A percentile compares a stretch with the other conserved stretches of the same genome.
These are phyloP conservation scores for Pseudorasbora parva DNA, from an alignment of 2,113 vertebrate species.

Conservation along the genomic window DNA sequence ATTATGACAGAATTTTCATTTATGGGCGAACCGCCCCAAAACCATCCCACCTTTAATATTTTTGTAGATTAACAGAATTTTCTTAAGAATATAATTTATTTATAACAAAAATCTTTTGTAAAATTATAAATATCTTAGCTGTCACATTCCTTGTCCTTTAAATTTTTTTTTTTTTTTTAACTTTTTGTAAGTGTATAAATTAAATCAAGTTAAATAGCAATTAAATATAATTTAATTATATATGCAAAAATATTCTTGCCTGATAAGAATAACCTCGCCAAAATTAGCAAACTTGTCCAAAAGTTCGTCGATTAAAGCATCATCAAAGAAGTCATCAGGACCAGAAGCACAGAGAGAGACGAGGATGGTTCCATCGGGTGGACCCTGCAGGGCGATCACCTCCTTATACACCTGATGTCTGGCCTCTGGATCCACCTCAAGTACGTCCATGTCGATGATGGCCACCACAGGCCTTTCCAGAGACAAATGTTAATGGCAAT, in stretches of 20 bases:
- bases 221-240: neutral
- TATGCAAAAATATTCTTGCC: slow-evolving; percentile 72
- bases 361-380: slow-evolving; percentile 93
- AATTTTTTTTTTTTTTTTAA: no score
- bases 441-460: slow-evolving; percentile 92
- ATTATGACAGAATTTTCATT: no score
- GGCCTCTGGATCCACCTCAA: slow-evolving; percentile 94
- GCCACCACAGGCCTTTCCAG: slow-evolving; percentile 89
- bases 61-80: no score
- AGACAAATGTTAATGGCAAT: neutral
- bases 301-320: slow-evolving; percentile 91
- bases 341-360: slow-evolving; percentile 88
- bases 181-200: no score
- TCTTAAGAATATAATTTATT: no score
- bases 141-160: neutral
- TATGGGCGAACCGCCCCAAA: no score
- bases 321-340: slow-evolving; percentile 90
- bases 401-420: slow-evolving; percentile 94
- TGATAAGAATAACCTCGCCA: slow-evolving; percentile 96
- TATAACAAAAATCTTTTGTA: neutral
- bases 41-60: no score
- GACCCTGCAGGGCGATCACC: slow-evolving; percentile 90
- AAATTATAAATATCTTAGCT: neutral
- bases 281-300: slow-evolving; percentile 90
- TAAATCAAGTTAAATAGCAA: neutral